Base-by-base conservation (phyloP, 2,113 vertebrate species). In the Nycticorax nycticorax region DNA sequence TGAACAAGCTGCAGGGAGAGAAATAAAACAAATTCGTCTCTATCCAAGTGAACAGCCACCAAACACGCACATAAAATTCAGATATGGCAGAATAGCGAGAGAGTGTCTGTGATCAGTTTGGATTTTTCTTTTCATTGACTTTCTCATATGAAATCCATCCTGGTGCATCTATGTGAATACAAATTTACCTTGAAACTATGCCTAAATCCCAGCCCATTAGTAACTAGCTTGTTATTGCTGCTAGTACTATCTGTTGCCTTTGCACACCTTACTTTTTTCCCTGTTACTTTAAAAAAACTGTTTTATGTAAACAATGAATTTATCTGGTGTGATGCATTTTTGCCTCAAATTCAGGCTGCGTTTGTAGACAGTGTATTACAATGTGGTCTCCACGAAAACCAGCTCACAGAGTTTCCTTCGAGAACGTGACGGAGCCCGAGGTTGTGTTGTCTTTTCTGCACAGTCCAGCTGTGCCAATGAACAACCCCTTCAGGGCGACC, bases 1-100 rank as follows among this genome's bases (percentile, higher is more conserved):
- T 96, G 96, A 95, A 85, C 53, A 95, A 79, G 84, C 86, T 95
- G 73, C 80, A 95, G 91, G 83, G 74, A 96, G 41, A 96, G 85
- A 89, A 96, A 92, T 92, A 85, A 92, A 97, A 62, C 53, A 94
- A 87, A 75, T 95, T 96, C 93, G 52, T 83, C 78, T 93, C 57
- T 66, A 47, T 82, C 77, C 74, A 73, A 97, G 67, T 67, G 86
- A 95, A 89, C 77, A 93, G 53, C 74, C 41, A 88, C 84, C 48
- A 85, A 92, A 89, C 77, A 91, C 18, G 52, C 62, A 85, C 71
- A 85, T 93, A 88, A 94, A 96, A 97, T 89, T 91, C 71, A 67
- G 77, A 89, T 91, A 56, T 77, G 63, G 74, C 69, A 94, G 87
- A 94, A 76, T 33, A 93, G 56, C 0, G 1, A 81, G 39, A 41